Evolutionary conservation across 2,797 vertebrate genomes (phyloP), one percentile per base, ranked within the genome.

Genomic region (Ceyx erithaca): DNA sequence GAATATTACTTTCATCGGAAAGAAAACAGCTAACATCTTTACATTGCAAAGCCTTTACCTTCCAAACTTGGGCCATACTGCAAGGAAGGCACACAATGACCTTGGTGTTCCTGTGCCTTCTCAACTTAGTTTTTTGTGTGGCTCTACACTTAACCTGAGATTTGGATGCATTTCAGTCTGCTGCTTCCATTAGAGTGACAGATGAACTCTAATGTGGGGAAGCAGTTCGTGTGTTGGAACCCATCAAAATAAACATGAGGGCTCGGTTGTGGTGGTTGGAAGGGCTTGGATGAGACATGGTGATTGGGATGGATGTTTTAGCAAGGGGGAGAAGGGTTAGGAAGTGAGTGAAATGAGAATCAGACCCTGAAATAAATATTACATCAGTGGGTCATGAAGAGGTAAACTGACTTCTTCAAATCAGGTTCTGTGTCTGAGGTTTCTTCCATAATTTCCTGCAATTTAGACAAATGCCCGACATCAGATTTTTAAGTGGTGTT

Each of bases 401-500:
- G 43, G 64, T 82, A 75, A 89, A 62, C 26, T 28, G 10, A 43
- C n/a, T 64, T 58, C 68, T 61, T 77, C 63, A 25, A 80, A 79
- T 43, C 26, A 6, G 18, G 25, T 80, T 67, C 51, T 73, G 33
- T 75, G 71, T 48, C 73, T 69, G 51, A 83, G 61, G 71, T 35
- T 45, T 89, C 59, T 79, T 92, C 64, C 66, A 55, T 72, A 54
- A 80, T 90, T 83, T 80, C 80, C 70, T 73, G 82, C 73, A 61
- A 33, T 94, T 90, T 84, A 91, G 72, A 81, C 64, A 66, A 91
- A 88, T 71, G 58, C n/a, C 87, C 64, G 76, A 5, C 87, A 89
- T 62, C 76, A 80, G 45, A 52, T 76, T 58, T 86, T 76, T 46
- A 90, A 94, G 87, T 82, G 90, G 54, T 80, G 87, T 79, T 80